Base-by-base conservation (phyloP, 2,888 invertebrate species). In the Melikaiella ostensackeni region DNA sequence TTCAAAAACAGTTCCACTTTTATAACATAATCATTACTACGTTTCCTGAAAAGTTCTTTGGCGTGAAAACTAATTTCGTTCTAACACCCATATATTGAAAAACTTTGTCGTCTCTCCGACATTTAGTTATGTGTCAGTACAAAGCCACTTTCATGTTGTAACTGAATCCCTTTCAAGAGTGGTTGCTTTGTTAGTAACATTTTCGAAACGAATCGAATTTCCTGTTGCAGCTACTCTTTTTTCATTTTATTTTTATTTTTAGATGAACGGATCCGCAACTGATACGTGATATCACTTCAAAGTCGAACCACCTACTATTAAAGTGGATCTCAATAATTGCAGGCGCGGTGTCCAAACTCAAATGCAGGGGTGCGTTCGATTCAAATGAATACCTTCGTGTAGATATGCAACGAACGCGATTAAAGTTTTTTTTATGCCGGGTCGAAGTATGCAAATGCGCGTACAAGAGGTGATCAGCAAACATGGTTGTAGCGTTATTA, bases 201-300 rank as follows among this genome's bases (percentile, higher is more conserved):
- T 70, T 70, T 50, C 19, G n/a, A 30, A 70, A 46, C 30, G 46
- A 70, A 50, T 70, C 70, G n/a, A 70, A 70, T 70, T 50, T 50
- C 30, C 50, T 30, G 70, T 46, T 50, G 9, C 4, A n/a, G 19
- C 11, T 16, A n/a, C n/a, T 19, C 46, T 50, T 64, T 63, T 63
- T 63, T n/a, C 11, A 55, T 21, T 63, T 63, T 38, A 35, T 38
- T 63, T 70, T 30, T 30, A 70, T 70, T 50, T 59, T 74, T 19
- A 35, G 8, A 33, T 59, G 21, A 21, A 27, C 16, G 59, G 35
- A 59, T 59, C 35, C 55, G 50, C 13, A 61, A 50, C 24, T 73
- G 83, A 81, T 77, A 85, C 77, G 24, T 77, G 83, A 86, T 84
- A 84, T 80, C 82, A 50, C 76, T 85, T 84, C 81, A 81, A 82